These are phyloP conservation scores for Idaea biselata DNA, from an alignment of 2,888 invertebrate genomes.

Conservation along the genomic window DNA sequence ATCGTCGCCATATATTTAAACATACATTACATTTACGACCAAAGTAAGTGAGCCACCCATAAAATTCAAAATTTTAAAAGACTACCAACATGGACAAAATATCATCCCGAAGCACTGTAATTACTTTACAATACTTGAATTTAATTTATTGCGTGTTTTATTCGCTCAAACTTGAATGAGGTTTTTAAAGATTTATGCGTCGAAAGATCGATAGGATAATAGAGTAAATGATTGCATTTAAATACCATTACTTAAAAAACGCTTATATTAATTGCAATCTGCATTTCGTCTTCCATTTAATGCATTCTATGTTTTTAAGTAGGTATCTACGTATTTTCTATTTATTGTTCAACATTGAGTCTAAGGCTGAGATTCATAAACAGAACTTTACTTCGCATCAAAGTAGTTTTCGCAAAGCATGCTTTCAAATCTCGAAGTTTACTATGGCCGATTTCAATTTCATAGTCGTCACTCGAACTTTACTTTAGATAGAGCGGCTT, in stretches of 20 bases:
- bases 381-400: too few relatives aligned
- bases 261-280: too few relatives aligned
- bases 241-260: not conserved
- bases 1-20: not conserved
- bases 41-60: not conserved
- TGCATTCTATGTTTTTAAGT: too few relatives aligned
- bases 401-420: too few relatives aligned
- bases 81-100: not conserved
- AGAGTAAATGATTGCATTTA: not conserved
- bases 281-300: too few relatives aligned
- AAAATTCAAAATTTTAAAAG: not conserved
- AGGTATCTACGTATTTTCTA: too few relatives aligned
- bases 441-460: too few relatives aligned
- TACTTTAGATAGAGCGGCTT: too few relatives aligned
- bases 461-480: too few relatives aligned
- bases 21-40: not conserved
- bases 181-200: not conserved
- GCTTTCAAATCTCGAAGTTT: too few relatives aligned
- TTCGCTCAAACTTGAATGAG: not conserved
- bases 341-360: too few relatives aligned
- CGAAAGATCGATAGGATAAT: not conserved
- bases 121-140: not conserved
- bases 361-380: too few relatives aligned
- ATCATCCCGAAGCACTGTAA: not conserved
- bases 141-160: conserved; percentile 13